A percentile compares a stretch with the other conserved stretches of the same genome.
phyloP scores from a whole-genome alignment of 2,888 invertebrate genomes.

The Habrosyne pyritoides region DNA sequence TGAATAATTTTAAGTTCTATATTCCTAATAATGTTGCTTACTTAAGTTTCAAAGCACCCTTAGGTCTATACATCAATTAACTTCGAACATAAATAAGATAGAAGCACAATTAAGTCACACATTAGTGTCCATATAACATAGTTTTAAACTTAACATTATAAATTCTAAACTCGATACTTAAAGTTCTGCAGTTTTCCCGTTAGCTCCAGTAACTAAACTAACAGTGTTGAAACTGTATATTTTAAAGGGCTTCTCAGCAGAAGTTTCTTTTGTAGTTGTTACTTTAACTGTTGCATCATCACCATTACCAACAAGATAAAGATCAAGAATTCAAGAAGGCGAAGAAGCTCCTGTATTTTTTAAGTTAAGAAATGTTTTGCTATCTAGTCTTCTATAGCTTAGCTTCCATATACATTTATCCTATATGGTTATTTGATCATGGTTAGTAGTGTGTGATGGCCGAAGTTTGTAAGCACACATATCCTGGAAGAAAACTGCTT shows the following conservation, averaged over 20 bases:
- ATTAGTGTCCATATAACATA: background rate
- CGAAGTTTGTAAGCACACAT: no score
- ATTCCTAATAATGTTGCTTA: no score
- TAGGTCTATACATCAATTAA: background rate
- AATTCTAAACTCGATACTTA: background rate
- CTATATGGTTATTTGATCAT: no score
- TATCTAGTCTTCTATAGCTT: no score
- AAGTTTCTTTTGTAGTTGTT: background rate
- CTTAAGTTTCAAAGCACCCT: no score
- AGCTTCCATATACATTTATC: no score
- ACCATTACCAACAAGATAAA: background rate
- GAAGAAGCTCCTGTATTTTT: no score
- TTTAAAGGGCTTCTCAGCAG: background rate
- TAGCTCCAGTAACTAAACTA: background rate
- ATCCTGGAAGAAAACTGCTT: no score
- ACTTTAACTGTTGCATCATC: background rate
- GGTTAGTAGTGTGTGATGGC: no score
- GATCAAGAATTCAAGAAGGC: no score
- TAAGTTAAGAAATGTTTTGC: no score
- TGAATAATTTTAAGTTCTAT: no score
- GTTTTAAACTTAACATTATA: background rate
- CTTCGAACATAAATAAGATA: background rate
- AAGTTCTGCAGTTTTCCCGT: background rate
- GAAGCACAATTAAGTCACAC: background rate
- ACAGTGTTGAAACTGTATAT: background rate